Evolutionary conservation across 2,888 invertebrate species (phyloP).

Genomic region (Eupithecia insigniata): DNA sequence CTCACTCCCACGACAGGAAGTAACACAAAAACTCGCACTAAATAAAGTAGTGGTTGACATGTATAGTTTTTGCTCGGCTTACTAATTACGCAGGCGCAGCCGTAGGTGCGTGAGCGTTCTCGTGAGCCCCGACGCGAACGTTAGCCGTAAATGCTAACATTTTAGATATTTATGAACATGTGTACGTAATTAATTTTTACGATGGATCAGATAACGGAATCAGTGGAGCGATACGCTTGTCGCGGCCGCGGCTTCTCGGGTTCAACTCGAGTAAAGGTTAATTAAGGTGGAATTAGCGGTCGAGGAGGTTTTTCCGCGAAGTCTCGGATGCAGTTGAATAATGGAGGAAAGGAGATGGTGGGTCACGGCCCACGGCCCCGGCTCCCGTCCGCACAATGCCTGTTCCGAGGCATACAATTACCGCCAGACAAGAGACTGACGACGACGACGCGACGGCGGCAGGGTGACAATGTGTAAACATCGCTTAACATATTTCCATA

Average conservation of each 20-base stretch:
- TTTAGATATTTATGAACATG: constrained; percentile 83
- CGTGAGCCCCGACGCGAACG: constrained; percentile 70
- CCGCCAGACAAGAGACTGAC: constrained; percentile 40
- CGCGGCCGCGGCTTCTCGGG: constrained; percentile 64
- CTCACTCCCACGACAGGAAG: constrained; percentile 77
- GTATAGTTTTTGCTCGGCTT: constrained; percentile 71
- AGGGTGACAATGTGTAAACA: constrained; percentile 59
- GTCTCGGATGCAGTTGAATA: constrained; percentile 51
- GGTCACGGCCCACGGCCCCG: constrained; percentile 50
- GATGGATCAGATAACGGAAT: constrained; percentile 79
- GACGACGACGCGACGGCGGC: constrained; percentile 10
- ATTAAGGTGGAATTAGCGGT: constrained; percentile 67
- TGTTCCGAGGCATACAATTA: constrained; percentile 42
- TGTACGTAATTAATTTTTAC: constrained; percentile 84
- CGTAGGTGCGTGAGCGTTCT: constrained; percentile 68
- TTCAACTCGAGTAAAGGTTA: constrained; percentile 68
- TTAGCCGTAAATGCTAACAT: constrained; percentile 77
- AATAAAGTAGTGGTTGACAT: constrained; percentile 80
- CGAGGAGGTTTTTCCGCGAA: constrained; percentile 45
- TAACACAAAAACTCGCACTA: constrained; percentile 77
- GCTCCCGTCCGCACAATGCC: constrained; percentile 50
- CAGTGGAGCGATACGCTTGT: constrained; percentile 77
- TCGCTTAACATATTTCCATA: constrained; percentile 59
- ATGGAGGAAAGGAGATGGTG: constrained; percentile 50
- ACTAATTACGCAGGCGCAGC: constrained; percentile 66